Conservation (phyloP, 92 coral and sea anemone genomes). For the Pocillopora grandis region DNA sequence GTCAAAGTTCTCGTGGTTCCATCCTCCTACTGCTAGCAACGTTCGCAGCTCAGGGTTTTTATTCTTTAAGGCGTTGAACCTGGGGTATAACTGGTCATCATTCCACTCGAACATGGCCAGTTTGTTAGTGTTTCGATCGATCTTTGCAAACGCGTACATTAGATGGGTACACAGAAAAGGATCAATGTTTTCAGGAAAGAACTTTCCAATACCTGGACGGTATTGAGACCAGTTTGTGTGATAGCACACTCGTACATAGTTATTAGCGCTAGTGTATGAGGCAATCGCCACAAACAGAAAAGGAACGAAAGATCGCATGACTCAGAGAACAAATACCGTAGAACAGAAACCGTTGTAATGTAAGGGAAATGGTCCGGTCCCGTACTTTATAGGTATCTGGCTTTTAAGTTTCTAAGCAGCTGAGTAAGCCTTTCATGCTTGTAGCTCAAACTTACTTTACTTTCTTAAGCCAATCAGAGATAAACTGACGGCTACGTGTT, state of each 20-base stretch:
- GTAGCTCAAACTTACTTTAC: no score
- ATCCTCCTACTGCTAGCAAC: conserved; percentile 88
- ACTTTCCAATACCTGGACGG: conserved; percentile 71
- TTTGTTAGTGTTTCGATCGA: conserved; percentile 48
- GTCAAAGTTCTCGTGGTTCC: conserved; percentile 83
- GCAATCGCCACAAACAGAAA: conserved; percentile 47
- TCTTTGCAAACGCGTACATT: conserved; percentile 84
- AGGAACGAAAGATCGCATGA: conserved; percentile 12
- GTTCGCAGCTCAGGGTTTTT: conserved; percentile 64
- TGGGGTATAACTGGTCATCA: conserved; percentile 73
- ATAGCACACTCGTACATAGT: conserved; percentile 88
- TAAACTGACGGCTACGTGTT: no score
- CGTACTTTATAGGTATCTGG: neutral
- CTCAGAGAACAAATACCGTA: neutral
- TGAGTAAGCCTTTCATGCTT: no score
- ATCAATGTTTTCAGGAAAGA: conserved; percentile 77
- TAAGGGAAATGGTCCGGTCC: neutral
- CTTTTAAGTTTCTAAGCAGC: no score
- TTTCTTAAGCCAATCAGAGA: no score
- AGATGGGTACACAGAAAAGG: conserved; percentile 79
- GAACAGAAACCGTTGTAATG: neutral
- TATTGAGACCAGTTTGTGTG: conserved; percentile 96
- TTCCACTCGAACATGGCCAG: conserved; percentile 81
- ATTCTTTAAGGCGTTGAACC: conserved; percentile 60
- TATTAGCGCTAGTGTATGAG: conserved; percentile 46